Evolutionary conservation across 2,113 vertebrate genomes (phyloP), one percentile per base, ranked within the genome.

Genomic region (Apteryx mantelli): DNA sequence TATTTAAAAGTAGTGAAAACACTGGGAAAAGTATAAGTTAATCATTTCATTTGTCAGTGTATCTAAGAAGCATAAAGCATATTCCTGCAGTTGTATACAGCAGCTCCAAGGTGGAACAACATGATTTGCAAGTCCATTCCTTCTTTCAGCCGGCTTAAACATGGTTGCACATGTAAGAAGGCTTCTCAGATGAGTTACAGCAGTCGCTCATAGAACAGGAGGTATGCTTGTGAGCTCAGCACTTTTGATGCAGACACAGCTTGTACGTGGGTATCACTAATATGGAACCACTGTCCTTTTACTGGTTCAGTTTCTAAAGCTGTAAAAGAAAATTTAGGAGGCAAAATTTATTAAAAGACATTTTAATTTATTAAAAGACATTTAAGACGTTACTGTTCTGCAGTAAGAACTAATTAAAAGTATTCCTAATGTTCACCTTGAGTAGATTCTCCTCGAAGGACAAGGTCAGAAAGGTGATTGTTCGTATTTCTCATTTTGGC

Each of bases 151-250:
- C 50, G 30, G 11, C 56, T 10, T 10, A 4, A 60, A 77, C 56
- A 42, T 4, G 46, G 52, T 69, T 61, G 58, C 20, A 25, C 11
- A 4, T 20, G 12, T 4, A 28, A n/a, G 81, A 5, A 2, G 19
- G 53, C 12, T 38, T n/a, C 74, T 56, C 20, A 20, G 40, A 20
- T 7, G 34, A 52, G n/a, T 97, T 96, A 98, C 5, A 98, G 93
- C 91, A 99, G 97, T 96, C 98, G 98, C 97, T 99, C 99, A 19
- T 99, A 99, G 96, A 99, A 99, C 16, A 99, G 98, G 94, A 99
- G 99, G 98, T 99, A 99, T 46, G 99, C 99, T 97, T 99, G 99
- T 8, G 99, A 99, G 89, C 97, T 98, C 76, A 99, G 98, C 79
- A 99, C 99, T 98, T 98, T 98, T 7, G 97, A 91, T 63, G 98